Conservation (phyloP, 2,113 vertebrate species). For the Phasianus colchicus region DNA sequence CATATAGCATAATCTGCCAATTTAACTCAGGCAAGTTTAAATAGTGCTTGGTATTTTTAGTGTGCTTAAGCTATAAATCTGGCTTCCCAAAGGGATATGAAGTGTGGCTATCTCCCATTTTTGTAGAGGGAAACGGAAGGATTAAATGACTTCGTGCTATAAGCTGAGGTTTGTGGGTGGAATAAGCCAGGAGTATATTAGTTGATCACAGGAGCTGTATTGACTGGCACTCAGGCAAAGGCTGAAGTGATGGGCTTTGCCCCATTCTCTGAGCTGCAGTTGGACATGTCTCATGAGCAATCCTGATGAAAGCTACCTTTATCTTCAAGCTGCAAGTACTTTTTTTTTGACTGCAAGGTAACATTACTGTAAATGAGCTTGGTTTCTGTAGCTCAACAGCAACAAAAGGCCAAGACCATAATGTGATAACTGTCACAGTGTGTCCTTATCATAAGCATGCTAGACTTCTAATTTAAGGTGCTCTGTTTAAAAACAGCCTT, state of each 20-base stretch:
- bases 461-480: neutral
- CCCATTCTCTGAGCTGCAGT: neutral
- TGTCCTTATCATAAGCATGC: neutral
- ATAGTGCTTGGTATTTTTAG: neutral
- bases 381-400: neutral
- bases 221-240: constrained; percentile 5
- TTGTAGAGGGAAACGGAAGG: neutral
- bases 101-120: neutral
- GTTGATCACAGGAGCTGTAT: neutral
- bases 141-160: neutral
- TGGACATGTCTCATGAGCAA: neutral
- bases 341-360: neutral
- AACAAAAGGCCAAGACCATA: neutral
- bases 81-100: neutral
- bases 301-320: neutral
- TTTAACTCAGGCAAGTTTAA: neutral
- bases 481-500: neutral
- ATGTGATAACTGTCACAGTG: neutral
- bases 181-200: neutral
- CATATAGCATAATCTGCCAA: neutral
- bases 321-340: neutral
- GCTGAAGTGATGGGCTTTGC: neutral
- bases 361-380: neutral
- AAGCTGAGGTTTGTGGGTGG: neutral
- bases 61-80: neutral